Conservation (phyloP, 2,797 vertebrate genomes). For the Tragopan temminckii region DNA sequence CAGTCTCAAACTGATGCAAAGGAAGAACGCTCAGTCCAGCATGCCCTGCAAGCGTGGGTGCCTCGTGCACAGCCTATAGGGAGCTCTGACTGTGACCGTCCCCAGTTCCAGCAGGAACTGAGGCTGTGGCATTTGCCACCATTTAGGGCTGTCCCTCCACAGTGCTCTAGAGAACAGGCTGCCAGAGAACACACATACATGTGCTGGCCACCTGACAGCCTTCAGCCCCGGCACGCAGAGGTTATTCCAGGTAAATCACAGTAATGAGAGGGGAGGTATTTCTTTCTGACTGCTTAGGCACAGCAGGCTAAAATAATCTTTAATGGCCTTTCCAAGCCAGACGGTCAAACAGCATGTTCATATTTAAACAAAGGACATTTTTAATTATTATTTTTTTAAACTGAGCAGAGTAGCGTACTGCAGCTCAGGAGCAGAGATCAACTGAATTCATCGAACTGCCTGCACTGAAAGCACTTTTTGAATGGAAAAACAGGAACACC, state of each 20-base stretch:
- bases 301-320: constrained; percentile 64
- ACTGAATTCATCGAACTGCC: neutral
- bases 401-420: neutral
- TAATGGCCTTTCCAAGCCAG: constrained; percentile 25
- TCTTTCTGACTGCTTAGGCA: constrained; percentile 59
- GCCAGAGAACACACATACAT: neutral
- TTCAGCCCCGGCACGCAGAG: neutral
- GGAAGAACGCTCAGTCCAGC: neutral
- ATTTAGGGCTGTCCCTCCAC: neutral
- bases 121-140: neutral
- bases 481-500: neutral
- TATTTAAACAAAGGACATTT: neutral
- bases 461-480: neutral
- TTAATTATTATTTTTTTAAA: neutral
- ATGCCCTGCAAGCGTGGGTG: neutral
- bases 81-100: neutral
- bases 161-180: neutral
- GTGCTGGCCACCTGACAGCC: neutral
- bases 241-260: constrained; percentile 58
- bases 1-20: neutral
- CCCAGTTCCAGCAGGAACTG: neutral
- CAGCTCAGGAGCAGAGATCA: neutral
- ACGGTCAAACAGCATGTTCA: constrained; percentile 9
- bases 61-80: neutral
- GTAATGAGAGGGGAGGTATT: constrained; percentile 51